Conservation (phyloP, 2,113 vertebrate species). For the Onychorhynchus coronatus region DNA sequence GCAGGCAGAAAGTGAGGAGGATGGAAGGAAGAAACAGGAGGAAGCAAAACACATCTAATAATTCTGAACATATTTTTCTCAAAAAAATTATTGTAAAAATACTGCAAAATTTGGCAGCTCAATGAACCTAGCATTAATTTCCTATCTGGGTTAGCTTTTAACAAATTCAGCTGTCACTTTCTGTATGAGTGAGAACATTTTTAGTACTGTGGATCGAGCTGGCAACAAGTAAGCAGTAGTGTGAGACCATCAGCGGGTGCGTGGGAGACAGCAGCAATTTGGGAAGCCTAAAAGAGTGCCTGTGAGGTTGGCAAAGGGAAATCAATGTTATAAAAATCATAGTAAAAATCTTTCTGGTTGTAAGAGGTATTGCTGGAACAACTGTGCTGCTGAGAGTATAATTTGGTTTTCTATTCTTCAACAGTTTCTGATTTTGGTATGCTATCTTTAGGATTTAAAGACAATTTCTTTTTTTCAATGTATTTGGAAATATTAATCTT, state of each 20-base stretch:
- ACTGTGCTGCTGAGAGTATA: background rate
- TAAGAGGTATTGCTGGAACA: background rate
- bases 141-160: background rate
- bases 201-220: background rate
- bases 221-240: constrained; percentile 17
- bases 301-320: background rate
- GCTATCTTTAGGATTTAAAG: background rate
- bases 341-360: background rate
- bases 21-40: background rate
- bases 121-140: accelerated
- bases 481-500: background rate
- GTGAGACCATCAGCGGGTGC: constrained; percentile 31
- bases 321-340: background rate
- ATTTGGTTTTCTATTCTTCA: background rate
- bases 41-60: background rate
- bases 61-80: background rate
- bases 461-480: background rate
- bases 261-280: background rate
- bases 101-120: background rate
- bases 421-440: background rate
- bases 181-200: background rate
- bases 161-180: background rate
- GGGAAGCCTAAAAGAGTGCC: background rate
- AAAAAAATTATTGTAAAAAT: background rate
- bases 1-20: background rate